Base-by-base conservation (phyloP, 2,797 vertebrate species). In the Peromyscus melanophrys region DNA sequence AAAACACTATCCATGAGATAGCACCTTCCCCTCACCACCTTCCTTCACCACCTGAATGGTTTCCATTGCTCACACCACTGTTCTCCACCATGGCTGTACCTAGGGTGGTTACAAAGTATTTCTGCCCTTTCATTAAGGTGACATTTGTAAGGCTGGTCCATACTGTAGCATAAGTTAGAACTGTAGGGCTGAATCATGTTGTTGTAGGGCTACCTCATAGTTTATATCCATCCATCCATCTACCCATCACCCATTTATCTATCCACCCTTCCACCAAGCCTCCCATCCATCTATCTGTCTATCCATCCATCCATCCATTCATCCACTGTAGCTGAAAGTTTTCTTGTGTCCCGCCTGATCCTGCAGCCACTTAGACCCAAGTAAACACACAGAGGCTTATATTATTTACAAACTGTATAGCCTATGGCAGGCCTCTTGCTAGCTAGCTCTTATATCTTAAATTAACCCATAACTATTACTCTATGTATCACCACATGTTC, bases 201-300 rank as follows among this genome's bases (percentile, higher is more conserved):
- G 13, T 55, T 71, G 46, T 55, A 55, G 34, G 46, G 65, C 34
- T 86, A 29, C 4, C 46, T 13, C 23, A 29, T 3, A 37, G 46
- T 73, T 57, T 88, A 52, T 69, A 69, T 55, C 31, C 29, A 46
- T 29, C 46, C 29, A 29, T 29, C 29, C 31, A 34, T 34, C 46
- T 16, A 55, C 52, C 49, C 52, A 78, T 49, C 52, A 80, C 11
- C 84, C 46, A 71, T 17, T 13, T 3, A 85, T 10, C 61, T 12
- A 69, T 8, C 37, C 40, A 65, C 12, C 37, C 37, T 43, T 31
- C 57, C 25, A 40, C 23, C 23, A 9, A 52, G 52, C 13, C 52
- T 52, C 6, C n/a, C 37, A 61, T 0, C 37, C 25, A 61, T 4
- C 3, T 1, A 31, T 13, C 31, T 17, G 55, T 0, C 31, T 4